Percentiles rank a stretch among this genome's conserved stretches.
These are phyloP conservation scores for Aleiodes leptofemur DNA, from an alignment of 2,888 invertebrate species.

Conservation along the genomic window DNA sequence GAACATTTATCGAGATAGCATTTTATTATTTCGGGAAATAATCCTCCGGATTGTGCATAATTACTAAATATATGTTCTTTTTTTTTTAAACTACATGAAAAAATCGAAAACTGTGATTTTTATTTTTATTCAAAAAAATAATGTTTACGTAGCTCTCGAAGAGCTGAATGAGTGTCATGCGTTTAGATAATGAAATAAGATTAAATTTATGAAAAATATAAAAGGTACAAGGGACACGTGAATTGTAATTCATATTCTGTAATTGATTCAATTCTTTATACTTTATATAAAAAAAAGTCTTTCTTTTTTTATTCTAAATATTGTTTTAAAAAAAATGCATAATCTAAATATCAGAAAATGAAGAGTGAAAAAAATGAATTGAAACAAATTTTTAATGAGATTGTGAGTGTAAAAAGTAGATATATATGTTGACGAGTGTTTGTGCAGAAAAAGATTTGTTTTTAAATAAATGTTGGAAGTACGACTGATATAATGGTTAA, in stretches of 20 bases:
- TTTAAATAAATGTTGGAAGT: conserved; percentile 15
- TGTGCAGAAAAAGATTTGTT: not conserved
- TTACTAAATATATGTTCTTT: not conserved
- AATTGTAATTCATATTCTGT: too few species aligned
- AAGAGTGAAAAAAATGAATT: not conserved
- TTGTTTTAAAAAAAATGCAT: conserved; percentile 30
- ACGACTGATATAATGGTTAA: conserved; percentile 8
- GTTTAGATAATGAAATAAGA: not conserved
- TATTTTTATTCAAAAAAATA: conserved; percentile 3
- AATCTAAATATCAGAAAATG: conserved; percentile 4
- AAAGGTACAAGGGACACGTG: conserved; percentile 1
- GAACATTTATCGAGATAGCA: too few species aligned
- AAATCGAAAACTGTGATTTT: conserved; percentile 23
- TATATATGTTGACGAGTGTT: not conserved
- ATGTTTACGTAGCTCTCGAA: not conserved
- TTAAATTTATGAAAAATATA: not conserved
- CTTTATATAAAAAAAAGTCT: too few species aligned
- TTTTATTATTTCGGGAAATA: too few species aligned
- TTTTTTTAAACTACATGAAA: conserved; percentile 14
- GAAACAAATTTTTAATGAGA: conserved; percentile 14
- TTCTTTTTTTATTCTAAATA: conserved; percentile 44
- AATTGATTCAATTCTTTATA: conserved; percentile 40
- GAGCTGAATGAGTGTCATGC: not conserved
- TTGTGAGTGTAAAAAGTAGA: conserved; percentile 6
- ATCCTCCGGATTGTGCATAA: not conserved